Base-by-base conservation (phyloP, 2,113 vertebrate genomes). In the Triplophysa rosa region DNA sequence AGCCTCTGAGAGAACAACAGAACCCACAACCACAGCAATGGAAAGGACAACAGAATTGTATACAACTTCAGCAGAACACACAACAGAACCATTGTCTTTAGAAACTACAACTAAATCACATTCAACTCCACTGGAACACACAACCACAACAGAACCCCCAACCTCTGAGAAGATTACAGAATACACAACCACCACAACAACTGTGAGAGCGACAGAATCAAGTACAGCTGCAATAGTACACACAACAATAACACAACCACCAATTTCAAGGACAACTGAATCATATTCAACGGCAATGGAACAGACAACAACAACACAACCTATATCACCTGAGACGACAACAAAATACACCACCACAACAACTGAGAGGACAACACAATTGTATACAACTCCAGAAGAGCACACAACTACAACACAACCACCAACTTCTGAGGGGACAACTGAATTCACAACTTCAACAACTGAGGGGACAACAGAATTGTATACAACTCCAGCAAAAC, bases 351-450 rank as follows among this genome's bases (percentile, higher is more conserved):
- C 61, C 68, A 8, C 23, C 0, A 59, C 29, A 29, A 6, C 19
- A 58, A 12, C 67, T 2, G 9, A 19, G 59, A 59, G 16, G 2
- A 58, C 54, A 79, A 33, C 40, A 73, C 49, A 8, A 26, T 40
- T 2, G 3, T 0, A 58, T 52, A 14, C 69, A 58, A 37, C 52
- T 63, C 21, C 45, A 33, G 3, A 19, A 10, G 69, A 72, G 1
- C 14, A n/a, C 11, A 69, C 21, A 59, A 19, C 2, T 21, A 40
- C 37, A 54, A 63, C 68, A 24, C 1, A 19, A 11, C 24, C n/a
- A n/a, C 33, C 84, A 21, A 7, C 78, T 33, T 45, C 78, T 6
- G 23, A 69, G 2, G 21, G 10, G 13, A 62, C 65, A 10, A 81
- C 71, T n/a, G n/a, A n/a, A n/a, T n/a, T n/a, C n/a, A n/a, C n/a